Conservation (phyloP, 1,140 invertebrate genomes). For the Drosophila prosaltans region DNA sequence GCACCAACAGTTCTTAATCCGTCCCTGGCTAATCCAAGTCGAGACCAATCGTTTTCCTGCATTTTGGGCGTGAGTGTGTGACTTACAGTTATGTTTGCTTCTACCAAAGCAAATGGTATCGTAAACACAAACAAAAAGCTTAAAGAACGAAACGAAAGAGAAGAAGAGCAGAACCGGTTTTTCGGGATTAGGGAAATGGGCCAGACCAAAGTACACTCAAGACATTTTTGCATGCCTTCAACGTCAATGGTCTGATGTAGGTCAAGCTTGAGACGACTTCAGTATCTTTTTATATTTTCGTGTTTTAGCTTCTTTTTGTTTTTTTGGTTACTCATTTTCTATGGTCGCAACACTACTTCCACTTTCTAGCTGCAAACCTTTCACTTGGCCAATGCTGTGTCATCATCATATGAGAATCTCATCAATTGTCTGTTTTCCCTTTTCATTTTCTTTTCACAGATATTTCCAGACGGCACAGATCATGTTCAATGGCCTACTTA, state of each 20-base stretch:
- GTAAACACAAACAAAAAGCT: slow-evolving; percentile 60
- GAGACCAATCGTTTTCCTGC: slow-evolving; percentile 9
- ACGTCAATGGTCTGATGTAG: slow-evolving; percentile 42
- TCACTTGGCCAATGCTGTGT: slow-evolving; percentile 68
- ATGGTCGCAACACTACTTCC: slow-evolving; percentile 58
- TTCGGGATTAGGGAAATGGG: background rate
- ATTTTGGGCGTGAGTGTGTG: slow-evolving; percentile 37
- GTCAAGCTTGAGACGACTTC: slow-evolving; percentile 44
- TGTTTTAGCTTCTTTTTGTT: slow-evolving; percentile 14
- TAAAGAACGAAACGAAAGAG: slow-evolving; percentile 33
- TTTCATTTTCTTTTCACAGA: slow-evolving; percentile 83
- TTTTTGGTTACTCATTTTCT: slow-evolving; percentile 27
- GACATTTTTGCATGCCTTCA: slow-evolving; percentile 55
- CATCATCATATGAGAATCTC: slow-evolving; percentile 43
- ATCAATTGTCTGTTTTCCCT: slow-evolving; percentile 44
- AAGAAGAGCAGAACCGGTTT: slow-evolving; percentile 43
- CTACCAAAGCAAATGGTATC: slow-evolving; percentile 59
- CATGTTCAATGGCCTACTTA: slow-evolving; percentile 89
- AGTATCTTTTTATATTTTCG: slow-evolving; percentile 14
- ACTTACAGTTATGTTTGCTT: slow-evolving; percentile 63
- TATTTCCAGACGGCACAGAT: slow-evolving; percentile 88
- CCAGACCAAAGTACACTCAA: background rate
- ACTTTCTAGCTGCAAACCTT: slow-evolving; percentile 73
- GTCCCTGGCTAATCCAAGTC: background rate
- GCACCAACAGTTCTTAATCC: background rate